A percentile compares a stretch with the other conserved stretches of the same genome.
Conservation (phyloP, 2,113 vertebrate species). For the Gopherus evgoodei region DNA sequence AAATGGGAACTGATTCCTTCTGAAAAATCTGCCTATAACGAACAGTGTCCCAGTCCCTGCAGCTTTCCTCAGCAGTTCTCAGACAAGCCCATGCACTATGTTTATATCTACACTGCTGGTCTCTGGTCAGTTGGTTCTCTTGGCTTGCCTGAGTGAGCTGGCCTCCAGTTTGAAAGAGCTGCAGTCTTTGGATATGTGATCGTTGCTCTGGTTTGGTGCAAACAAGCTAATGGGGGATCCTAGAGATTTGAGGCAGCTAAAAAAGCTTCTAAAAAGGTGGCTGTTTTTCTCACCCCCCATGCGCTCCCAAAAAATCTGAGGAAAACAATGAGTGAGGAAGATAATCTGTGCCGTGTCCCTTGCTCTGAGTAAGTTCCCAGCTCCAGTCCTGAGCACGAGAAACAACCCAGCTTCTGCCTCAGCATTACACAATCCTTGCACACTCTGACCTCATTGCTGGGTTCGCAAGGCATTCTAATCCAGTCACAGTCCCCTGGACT, state of each 20-base stretch:
- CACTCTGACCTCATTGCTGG: fast-evolving
- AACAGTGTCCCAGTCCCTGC: not conserved
- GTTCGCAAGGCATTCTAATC: not conserved
- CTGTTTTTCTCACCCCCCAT: not conserved
- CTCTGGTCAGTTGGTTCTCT: not conserved
- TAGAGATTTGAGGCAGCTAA: fast-evolving
- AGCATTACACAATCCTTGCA: fast-evolving
- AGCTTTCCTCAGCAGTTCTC: not conserved
- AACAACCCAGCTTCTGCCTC: fast-evolving
- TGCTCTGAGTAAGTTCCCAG: fast-evolving
- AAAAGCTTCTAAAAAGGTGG: fast-evolving
- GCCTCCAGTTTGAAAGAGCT: fast-evolving
- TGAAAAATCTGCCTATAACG: constrained; percentile 2
- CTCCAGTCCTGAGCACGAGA: not conserved
- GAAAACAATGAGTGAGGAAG: not conserved
- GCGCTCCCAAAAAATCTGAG: not conserved
- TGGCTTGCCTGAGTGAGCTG: not conserved
- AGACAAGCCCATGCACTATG: not conserved
- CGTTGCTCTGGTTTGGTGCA: fast-evolving
- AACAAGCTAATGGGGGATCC: not conserved
- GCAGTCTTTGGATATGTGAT: not conserved
- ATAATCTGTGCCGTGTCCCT: fast-evolving
- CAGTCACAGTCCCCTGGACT: not conserved
- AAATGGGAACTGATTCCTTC: not conserved
- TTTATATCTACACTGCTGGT: not conserved